A percentile compares a stretch with the other conserved stretches of the same genome.
phyloP scores from a whole-genome alignment of 1,140 invertebrate species.

The Hycleus phaleratus region DNA sequence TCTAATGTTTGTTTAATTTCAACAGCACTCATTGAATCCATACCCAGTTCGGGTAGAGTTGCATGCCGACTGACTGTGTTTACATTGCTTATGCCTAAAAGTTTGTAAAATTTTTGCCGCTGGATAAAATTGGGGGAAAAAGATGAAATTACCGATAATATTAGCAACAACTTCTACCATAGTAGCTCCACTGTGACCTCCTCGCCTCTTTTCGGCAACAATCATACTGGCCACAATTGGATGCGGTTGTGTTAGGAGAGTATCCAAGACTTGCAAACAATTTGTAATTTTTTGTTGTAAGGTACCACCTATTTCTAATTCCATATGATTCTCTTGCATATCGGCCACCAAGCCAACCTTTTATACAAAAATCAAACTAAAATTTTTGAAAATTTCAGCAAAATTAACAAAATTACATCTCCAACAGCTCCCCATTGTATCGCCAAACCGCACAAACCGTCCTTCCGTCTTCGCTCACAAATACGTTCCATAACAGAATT shows the following conservation, averaged over 20 bases:
- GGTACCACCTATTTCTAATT: constrained; percentile 68
- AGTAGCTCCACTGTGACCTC: constrained; percentile 38
- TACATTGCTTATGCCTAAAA: constrained; percentile 39
- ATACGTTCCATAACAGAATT: constrained; percentile 69
- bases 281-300: constrained; percentile 76
- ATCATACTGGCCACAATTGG: constrained; percentile 59
- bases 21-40: constrained; percentile 79
- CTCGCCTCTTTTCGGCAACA: constrained; percentile 56
- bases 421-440: constrained; percentile 61
- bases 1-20: constrained; percentile 69
- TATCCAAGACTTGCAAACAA: constrained; percentile 60
- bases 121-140: too few relatives aligned
- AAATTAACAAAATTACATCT: constrained; percentile 38
- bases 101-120: too few relatives aligned
- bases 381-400: too few relatives aligned
- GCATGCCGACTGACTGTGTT: constrained; percentile 49
- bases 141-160: constrained; percentile 44
- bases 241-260: constrained; percentile 62
- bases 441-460: constrained; percentile 53
- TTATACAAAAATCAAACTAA: neutral
- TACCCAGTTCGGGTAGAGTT: constrained; percentile 73
- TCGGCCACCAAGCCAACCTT: constrained; percentile 69
- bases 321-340: constrained; percentile 71
- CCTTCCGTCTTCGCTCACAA: constrained; percentile 50
- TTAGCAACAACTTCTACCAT: constrained; percentile 54